A percentile compares a stretch with the other conserved stretches of the same genome.
These are phyloP conservation scores for Gasterosteus nipponicus DNA, from an alignment of 2,113 vertebrate species.

Conservation along the genomic window DNA sequence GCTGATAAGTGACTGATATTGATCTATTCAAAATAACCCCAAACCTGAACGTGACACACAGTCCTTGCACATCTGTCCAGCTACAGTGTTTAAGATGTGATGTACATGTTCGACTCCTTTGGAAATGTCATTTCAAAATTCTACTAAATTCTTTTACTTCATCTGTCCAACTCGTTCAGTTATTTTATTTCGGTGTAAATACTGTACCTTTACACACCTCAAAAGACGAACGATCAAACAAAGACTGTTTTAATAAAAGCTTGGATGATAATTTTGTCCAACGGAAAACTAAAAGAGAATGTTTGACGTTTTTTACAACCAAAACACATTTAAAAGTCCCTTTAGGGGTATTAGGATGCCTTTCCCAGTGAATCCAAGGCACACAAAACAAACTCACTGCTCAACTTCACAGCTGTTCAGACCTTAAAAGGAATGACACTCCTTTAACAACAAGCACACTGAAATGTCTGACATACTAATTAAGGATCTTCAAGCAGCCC, in stretches of 20 bases:
- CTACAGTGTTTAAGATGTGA: not conserved
- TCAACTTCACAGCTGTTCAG: slow-evolving; percentile 2
- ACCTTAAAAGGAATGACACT: slow-evolving; percentile 1
- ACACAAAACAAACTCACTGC: slow-evolving; percentile 3
- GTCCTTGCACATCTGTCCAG: not conserved
- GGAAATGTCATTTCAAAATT: not conserved
- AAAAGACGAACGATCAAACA: not conserved
- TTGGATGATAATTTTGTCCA: not conserved
- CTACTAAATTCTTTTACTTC: too few species aligned
- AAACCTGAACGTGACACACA: not conserved
- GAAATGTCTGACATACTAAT: slow-evolving; percentile 28
- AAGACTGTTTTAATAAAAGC: not conserved
- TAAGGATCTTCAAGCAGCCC: slow-evolving; percentile 1
- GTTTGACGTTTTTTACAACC: not conserved
- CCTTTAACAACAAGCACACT: slow-evolving; percentile 23
- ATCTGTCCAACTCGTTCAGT: not conserved
- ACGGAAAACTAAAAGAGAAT: too few species aligned
- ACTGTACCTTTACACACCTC: not conserved
- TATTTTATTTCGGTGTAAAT: not conserved
- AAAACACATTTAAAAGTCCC: slow-evolving; percentile 1
- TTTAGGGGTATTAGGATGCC: slow-evolving; percentile 3
- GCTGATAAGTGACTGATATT: not conserved
- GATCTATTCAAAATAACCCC: not conserved
- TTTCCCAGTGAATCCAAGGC: not conserved
- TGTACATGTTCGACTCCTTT: not conserved